Evolutionary conservation across 2,888 invertebrate species (phyloP), one percentile per base, ranked within the genome.

Genomic region (Achlya flavicornis): DNA sequence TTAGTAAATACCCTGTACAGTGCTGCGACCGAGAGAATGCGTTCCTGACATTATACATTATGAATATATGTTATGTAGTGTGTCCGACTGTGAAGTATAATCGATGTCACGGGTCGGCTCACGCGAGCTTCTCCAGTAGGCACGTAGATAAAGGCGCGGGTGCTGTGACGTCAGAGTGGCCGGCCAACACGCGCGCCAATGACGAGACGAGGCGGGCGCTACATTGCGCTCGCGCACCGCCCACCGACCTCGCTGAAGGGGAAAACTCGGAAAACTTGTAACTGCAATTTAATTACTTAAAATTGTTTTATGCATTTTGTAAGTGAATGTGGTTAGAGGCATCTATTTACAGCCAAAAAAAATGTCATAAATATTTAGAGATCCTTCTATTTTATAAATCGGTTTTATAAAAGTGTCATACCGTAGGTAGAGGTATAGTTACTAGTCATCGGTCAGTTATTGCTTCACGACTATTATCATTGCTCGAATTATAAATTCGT

Each of bases 111-210:
- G 71, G 77, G 78, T 79, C 80, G 78, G 70, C 66, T 70, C 58
- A 59, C 64, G 62, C 62, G 61, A 62, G 63, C 73, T 70, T 74
- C 78, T 76, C 77, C 78, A 75, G 85, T 82, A 83, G 79, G 84
- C 79, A 83, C 79, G 79, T 65, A 81, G 86, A 86, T 86, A 87
- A 53, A 83, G 72, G 74, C 75, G 84, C 84, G 80, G 79, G 83
- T 84, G 85, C 78, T 68, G 77, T 92, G 92, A 93, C 92, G 93
- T 93, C 91, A 92, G 80, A 89, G 87, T 83, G 93, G 90, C 77
- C 91, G 81, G 87, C 80, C 63, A 87, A 80, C 63, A 67, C 71
- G 79, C 69, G 84, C 80, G 78, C 93, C 92, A 91, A 92, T 92
- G 76, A 85, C 85, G 78, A 67, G 61, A 76, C 83, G 81, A 90